phyloP scores from a whole-genome alignment of 2,113 vertebrate species.

The Rattus rattus region DNA sequence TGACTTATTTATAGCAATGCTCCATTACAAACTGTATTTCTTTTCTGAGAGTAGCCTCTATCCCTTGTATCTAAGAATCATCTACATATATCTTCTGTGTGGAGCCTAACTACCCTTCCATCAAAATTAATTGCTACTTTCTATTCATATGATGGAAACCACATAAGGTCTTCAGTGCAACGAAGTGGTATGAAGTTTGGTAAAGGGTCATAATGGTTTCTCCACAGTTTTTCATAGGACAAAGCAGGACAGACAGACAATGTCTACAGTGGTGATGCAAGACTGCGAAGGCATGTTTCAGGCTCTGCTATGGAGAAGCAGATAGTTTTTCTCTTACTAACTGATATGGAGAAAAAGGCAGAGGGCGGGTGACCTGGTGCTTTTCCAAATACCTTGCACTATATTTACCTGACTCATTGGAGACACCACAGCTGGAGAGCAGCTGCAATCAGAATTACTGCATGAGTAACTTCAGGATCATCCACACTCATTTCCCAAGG shows the following conservation, averaged over 20 bases:
- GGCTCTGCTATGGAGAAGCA: not conserved
- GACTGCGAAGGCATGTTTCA: not conserved
- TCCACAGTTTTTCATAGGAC: not conserved
- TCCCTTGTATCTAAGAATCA: not conserved
- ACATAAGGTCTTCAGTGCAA: not conserved
- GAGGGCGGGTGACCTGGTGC: not conserved
- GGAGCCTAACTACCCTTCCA: not conserved
- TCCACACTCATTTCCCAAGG: not conserved
- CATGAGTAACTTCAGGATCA: not conserved
- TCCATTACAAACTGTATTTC: not conserved
- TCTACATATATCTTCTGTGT: not conserved
- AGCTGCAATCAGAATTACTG: not conserved
- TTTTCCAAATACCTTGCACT: not conserved
- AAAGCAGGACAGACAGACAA: not conserved
- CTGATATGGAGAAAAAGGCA: not conserved
- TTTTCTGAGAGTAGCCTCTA: not conserved
- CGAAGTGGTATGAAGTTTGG: not conserved
- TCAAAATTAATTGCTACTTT: not conserved
- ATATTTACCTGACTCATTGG: not conserved
- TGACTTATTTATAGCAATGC: not conserved
- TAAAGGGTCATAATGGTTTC: not conserved
- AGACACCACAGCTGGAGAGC: not conserved
- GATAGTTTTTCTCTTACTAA: not conserved
- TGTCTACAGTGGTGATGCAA: not conserved
- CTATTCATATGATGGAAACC: no score